Evolutionary conservation across 2,113 vertebrate species (phyloP).

Genomic region (Semicossyphus pulcher): DNA sequence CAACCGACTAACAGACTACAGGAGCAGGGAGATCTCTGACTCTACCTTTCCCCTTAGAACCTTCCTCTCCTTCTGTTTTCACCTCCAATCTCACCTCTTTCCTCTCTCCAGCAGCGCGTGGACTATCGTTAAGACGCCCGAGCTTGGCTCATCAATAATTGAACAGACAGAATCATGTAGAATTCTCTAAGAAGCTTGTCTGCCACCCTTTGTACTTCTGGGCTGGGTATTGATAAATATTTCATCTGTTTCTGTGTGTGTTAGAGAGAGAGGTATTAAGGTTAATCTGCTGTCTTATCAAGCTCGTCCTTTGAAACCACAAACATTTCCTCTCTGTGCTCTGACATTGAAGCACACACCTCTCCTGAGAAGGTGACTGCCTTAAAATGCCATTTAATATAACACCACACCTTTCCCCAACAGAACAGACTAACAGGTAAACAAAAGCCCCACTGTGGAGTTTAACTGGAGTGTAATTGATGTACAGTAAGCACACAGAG

Average conservation of each 20-base stretch:
- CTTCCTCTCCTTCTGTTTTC: constrained; percentile 1
- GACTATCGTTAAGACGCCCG: constrained; percentile 43
- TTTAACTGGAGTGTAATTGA: constrained; percentile 33
- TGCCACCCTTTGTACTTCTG: constrained; percentile 66
- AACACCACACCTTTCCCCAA: constrained; percentile 2
- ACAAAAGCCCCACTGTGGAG: not conserved
- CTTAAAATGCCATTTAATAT: constrained; percentile 29
- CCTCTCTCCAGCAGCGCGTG: constrained; percentile 35
- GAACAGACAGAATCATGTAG: constrained; percentile 72
- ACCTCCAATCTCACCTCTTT: constrained; percentile 5
- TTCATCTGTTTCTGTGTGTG: constrained; percentile 46
- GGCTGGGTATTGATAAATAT: constrained; percentile 73
- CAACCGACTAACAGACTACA: not conserved
- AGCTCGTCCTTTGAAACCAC: constrained; percentile 38
- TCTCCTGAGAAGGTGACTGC: constrained; percentile 8
- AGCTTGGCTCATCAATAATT: constrained; percentile 75
- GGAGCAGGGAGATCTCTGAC: not conserved
- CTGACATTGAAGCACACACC: not conserved
- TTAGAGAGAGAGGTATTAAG: constrained; percentile 21
- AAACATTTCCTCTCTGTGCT: constrained; percentile 38
- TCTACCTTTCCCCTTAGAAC: not conserved
- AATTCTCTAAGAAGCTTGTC: constrained; percentile 79
- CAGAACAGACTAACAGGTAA: constrained; percentile 8
- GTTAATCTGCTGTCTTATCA: constrained; percentile 40
- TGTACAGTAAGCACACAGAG: not conserved